These are phyloP conservation scores for Calameuta idolon DNA, from an alignment of 2,888 invertebrate species.

Conservation along the genomic window DNA sequence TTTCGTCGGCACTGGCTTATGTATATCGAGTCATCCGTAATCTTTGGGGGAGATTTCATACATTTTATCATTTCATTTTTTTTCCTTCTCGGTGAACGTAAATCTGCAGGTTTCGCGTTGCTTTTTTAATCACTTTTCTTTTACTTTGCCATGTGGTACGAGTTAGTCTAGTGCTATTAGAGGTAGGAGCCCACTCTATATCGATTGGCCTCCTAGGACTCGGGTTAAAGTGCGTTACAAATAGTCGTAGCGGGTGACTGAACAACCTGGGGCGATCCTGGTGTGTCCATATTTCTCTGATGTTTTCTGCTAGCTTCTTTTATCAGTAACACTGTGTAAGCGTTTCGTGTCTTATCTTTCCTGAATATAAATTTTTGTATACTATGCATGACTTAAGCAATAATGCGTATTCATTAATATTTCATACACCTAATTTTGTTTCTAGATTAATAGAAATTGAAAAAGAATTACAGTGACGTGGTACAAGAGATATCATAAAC, in stretches of 20 bases:
- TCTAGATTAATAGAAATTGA: too few relatives aligned
- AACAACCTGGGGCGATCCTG: not conserved
- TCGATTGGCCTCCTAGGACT: not conserved
- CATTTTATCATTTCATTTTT: not conserved
- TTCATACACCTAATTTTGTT: too few relatives aligned
- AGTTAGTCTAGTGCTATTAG: not conserved
- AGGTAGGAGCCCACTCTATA: not conserved
- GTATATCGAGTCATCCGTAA: not conserved
- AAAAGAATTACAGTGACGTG: too few relatives aligned
- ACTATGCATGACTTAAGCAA: too few relatives aligned
- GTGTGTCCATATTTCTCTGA: not conserved
- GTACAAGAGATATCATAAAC: too few relatives aligned
- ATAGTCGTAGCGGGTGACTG: not conserved
- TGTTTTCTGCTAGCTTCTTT: not conserved
- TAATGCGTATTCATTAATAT: too few relatives aligned
- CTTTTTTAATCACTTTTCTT: not conserved
- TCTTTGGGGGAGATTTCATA: not conserved
- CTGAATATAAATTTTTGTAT: too few relatives aligned
- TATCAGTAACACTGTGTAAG: not conserved
- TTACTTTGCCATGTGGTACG: not conserved
- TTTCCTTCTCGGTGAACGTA: too few relatives aligned
- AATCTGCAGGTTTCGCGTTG: not conserved
- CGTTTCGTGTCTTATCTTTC: too few relatives aligned
- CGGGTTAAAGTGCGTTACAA: not conserved
- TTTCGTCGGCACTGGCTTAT: not conserved